phyloP scores from a whole-genome alignment of 1,140 invertebrate genomes.

The Brachionus manjavacas region DNA sequence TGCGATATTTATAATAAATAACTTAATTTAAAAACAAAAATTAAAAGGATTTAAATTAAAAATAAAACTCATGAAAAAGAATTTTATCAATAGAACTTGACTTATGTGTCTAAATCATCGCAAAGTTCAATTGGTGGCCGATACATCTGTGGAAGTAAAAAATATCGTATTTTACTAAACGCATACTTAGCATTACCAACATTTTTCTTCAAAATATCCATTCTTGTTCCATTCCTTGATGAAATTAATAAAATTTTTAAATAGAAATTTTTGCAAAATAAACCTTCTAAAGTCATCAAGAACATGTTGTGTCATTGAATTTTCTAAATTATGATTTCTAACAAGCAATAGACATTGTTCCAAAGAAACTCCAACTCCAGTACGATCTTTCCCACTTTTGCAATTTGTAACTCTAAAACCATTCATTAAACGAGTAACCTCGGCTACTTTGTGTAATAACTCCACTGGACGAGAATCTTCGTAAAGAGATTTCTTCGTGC shows the following conservation, averaged over 20 bases:
- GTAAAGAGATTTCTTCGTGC: background rate
- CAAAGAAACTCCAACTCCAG: constrained; percentile 22
- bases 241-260: background rate
- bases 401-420: constrained; percentile 41
- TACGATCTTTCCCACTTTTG: constrained; percentile 40
- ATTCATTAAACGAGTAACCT: background rate
- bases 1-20: too few species aligned
- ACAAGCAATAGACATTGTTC: constrained; percentile 22
- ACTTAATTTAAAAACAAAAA: background rate
- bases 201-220: constrained; percentile 34
- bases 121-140: constrained; percentile 20
- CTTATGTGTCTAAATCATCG: constrained; percentile 36
- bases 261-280: background rate
- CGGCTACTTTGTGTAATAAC: constrained; percentile 11
- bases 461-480: constrained; percentile 25
- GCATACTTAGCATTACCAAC: constrained; percentile 31
- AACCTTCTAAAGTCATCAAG: constrained; percentile 39
- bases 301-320: background rate
- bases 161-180: constrained; percentile 28
- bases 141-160: constrained; percentile 30
- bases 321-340: constrained; percentile 18
- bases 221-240: constrained; percentile 30
- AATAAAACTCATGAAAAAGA: background rate
- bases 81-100: background rate
- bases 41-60: background rate